Percentiles rank a stretch among this genome's conserved stretches.
These are phyloP conservation scores for Hypomecis punctinalis DNA, from an alignment of 2,888 invertebrate genomes.

Conservation along the genomic window DNA sequence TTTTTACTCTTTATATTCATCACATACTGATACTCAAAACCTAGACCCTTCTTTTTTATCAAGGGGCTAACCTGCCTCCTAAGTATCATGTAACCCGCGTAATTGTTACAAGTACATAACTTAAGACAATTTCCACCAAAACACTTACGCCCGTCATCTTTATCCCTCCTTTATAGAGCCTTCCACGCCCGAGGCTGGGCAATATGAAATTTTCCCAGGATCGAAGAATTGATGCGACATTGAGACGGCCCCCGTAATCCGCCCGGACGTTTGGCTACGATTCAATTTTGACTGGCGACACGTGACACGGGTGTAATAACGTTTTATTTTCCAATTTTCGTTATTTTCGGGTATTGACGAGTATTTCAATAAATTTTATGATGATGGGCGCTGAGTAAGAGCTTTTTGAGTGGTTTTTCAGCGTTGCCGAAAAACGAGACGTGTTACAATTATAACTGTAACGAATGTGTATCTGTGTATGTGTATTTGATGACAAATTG, in stretches of 20 bases:
- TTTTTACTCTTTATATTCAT: no score
- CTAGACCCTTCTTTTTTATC: no score
- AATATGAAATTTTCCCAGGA: conserved; percentile 60
- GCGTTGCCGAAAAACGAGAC: no score
- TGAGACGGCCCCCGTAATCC: conserved; percentile 57
- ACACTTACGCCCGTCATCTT: conserved; percentile 11
- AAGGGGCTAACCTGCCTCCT: no score
- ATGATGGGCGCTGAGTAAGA: conserved; percentile 6
- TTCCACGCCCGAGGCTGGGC: conserved; percentile 19
- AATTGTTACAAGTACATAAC: background rate
- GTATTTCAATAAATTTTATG: conserved; percentile 31
- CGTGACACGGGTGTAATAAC: conserved; percentile 46
- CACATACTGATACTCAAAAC: no score
- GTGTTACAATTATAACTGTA: no score
- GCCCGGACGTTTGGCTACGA: conserved; percentile 58
- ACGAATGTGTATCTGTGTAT: no score
- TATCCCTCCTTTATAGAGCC: conserved; percentile 20
- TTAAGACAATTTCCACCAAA: background rate
- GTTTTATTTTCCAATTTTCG: conserved; percentile 38
- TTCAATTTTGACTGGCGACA: conserved; percentile 63
- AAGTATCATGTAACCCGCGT: no score
- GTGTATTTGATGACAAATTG: no score
- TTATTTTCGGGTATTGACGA: conserved; percentile 25
- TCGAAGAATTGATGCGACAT: conserved; percentile 53
- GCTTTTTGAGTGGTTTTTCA: background rate